Evolutionary conservation across 1,140 invertebrate species (phyloP).

Genomic region (Drosophila lowei): DNA sequence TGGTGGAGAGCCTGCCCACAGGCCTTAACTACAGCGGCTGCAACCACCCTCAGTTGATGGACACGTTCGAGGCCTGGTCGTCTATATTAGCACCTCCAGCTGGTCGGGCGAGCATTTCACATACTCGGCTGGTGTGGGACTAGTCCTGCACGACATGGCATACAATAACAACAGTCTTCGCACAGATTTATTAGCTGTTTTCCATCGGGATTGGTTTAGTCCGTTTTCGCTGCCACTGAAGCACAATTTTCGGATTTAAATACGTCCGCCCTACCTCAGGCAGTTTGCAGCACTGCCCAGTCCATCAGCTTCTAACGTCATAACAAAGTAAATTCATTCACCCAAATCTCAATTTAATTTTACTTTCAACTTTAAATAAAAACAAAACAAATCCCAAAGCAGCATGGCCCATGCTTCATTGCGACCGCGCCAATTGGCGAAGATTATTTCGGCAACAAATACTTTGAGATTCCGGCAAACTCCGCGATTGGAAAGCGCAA

Average conservation of each 20-base stretch:
- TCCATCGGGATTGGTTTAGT: slow-evolving; percentile 95
- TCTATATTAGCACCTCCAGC: slow-evolving; percentile 98
- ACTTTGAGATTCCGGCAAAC: slow-evolving; percentile 89
- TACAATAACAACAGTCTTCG: slow-evolving; percentile 85
- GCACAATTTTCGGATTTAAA: slow-evolving; percentile 54
- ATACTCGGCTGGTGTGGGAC: slow-evolving; percentile 93
- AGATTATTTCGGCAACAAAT: slow-evolving; percentile 92
- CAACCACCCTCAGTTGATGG: slow-evolving; percentile 85
- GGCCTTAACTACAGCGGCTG: slow-evolving; percentile 89
- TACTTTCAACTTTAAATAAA: slow-evolving; percentile 16
- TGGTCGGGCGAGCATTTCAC: slow-evolving; percentile 99
- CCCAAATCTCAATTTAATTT: slow-evolving; percentile 17
- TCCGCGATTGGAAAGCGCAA: slow-evolving; percentile 85
- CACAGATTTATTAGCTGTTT: slow-evolving; percentile 91
- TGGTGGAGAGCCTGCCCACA: slow-evolving; percentile 95
- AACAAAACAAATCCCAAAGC: slow-evolving; percentile 27
- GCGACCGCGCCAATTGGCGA: too few relatives aligned
- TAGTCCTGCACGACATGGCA: slow-evolving; percentile 85
- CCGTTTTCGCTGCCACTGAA: slow-evolving; percentile 84
- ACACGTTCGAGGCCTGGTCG: too few relatives aligned
- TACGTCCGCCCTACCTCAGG: slow-evolving; percentile 18
- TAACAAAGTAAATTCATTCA: slow-evolving; percentile 53
- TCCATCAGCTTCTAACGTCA: slow-evolving; percentile 62
- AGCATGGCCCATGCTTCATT: slow-evolving; percentile 73
- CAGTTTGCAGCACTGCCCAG: slow-evolving; percentile 40